Conservation (phyloP, 1,140 invertebrate species). For the Pseudobourletiella spinata region DNA sequence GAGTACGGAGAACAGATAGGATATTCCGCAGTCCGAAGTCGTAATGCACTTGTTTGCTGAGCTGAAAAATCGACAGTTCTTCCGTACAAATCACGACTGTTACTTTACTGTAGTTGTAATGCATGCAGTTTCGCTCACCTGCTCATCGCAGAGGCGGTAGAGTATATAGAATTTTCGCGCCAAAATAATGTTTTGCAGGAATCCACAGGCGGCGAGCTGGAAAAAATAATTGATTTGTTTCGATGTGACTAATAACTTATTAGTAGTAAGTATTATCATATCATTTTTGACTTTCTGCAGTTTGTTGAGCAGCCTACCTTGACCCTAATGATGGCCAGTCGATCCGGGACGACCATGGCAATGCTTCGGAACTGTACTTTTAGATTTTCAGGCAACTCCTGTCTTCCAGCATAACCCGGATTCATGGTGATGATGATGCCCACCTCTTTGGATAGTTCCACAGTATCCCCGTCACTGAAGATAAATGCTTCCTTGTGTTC, state of each 20-base stretch:
- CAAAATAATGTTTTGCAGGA: constrained; percentile 88
- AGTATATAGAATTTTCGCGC: constrained; percentile 92
- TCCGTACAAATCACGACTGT: too few relatives aligned
- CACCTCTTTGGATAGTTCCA: constrained; percentile 88
- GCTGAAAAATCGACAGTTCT: constrained; percentile 33
- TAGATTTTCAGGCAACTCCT: constrained; percentile 82
- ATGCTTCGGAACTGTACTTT: constrained; percentile 91
- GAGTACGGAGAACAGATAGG: constrained; percentile 78
- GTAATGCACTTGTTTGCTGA: constrained; percentile 97
- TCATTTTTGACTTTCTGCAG: too few relatives aligned
- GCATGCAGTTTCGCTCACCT: constrained; percentile 43
- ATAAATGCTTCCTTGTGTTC: constrained; percentile 77
- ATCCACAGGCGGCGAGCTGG: constrained; percentile 72
- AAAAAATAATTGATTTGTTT: too few relatives aligned
- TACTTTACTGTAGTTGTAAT: too few relatives aligned
- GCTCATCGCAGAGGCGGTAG: constrained; percentile 94
- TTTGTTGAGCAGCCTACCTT: constrained; percentile 53
- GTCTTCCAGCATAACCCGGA: constrained; percentile 71
- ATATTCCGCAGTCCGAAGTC: constrained; percentile 95
- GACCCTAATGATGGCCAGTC: constrained; percentile 93
- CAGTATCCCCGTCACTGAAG: constrained; percentile 89
- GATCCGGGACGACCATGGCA: constrained; percentile 77
- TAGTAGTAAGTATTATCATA: too few relatives aligned
- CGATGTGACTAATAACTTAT: too few relatives aligned
- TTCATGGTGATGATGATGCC: constrained; percentile 98